Conservation (phyloP, 2,797 vertebrate genomes). For the Denticeps clupeoides region DNA sequence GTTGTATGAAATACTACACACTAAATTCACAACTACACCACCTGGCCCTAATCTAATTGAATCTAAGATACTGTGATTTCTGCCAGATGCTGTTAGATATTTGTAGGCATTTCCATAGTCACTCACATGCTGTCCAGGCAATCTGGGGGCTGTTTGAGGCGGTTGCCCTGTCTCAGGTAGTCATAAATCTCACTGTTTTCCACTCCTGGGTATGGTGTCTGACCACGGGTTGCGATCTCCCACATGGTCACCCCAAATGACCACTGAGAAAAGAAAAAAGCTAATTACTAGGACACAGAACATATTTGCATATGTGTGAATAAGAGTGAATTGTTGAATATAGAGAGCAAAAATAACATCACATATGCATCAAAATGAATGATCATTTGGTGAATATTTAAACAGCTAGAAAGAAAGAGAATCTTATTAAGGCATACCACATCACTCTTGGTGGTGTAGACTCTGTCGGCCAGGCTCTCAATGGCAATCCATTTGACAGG, state of each 20-base stretch:
- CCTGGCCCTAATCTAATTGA: too few relatives aligned
- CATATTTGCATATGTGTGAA: not conserved
- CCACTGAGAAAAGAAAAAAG: constrained; percentile 62
- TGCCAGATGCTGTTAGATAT: too few relatives aligned
- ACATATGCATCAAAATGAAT: too few relatives aligned
- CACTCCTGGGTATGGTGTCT: constrained; percentile 83
- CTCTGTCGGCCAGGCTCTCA: constrained; percentile 80
- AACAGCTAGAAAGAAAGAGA: not conserved
- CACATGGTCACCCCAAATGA: constrained; percentile 92
- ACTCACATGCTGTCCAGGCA: constrained; percentile 84
- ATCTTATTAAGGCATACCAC: constrained; percentile 58
- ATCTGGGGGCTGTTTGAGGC: constrained; percentile 81
- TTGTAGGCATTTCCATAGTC: too few relatives aligned
- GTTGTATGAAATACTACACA: too few relatives aligned
- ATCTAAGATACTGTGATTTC: too few relatives aligned
- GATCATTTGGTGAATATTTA: too few relatives aligned
- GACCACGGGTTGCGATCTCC: constrained; percentile 84
- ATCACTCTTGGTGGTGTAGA: constrained; percentile 88
- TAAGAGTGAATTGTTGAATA: constrained; percentile 29
- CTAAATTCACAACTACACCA: too few relatives aligned
- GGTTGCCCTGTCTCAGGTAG: constrained; percentile 80
- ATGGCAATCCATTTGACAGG: constrained; percentile 93
- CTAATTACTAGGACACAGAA: too few relatives aligned
- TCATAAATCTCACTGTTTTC: constrained; percentile 93
- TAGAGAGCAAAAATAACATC: not conserved